Conservation (phyloP, 1,140 invertebrate genomes). For the Acyrthosiphon pisum region DNA sequence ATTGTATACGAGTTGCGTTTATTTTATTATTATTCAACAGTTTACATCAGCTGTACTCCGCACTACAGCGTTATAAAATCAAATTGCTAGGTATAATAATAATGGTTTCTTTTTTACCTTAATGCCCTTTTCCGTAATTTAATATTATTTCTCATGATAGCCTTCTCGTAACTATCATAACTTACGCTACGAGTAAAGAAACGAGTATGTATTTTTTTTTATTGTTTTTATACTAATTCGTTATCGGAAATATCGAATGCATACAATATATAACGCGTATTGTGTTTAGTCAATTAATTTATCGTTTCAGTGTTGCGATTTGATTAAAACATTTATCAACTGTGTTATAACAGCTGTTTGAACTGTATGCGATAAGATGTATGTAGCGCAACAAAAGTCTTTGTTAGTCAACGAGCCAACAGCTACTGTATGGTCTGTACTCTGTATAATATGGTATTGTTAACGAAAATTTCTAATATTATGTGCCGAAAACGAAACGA, state of each 20-base stretch:
- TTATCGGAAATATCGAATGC: neutral
- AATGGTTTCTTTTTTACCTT: neutral
- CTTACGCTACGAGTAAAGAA: neutral
- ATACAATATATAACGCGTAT: no score
- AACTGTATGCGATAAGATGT: neutral
- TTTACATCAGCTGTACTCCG: neutral
- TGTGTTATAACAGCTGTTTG: neutral
- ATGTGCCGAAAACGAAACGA: neutral
- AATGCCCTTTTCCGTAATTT: neutral
- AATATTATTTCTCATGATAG: neutral
- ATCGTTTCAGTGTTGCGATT: neutral
- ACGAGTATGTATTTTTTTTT: neutral
- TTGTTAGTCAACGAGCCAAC: neutral
- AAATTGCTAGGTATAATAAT: neutral
- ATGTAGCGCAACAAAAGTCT: neutral
- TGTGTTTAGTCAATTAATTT: neutral
- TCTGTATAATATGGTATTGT: neutral
- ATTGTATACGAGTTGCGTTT: neutral
- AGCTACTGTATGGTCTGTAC: neutral
- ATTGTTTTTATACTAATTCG: neutral
- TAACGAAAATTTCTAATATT: neutral
- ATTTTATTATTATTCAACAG: neutral
- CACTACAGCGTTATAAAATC: neutral
- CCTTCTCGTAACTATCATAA: neutral
- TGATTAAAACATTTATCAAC: slow-evolving; percentile 12